Base-by-base conservation (phyloP, 2,113 vertebrate genomes). In the Hassar affinis region DNA sequence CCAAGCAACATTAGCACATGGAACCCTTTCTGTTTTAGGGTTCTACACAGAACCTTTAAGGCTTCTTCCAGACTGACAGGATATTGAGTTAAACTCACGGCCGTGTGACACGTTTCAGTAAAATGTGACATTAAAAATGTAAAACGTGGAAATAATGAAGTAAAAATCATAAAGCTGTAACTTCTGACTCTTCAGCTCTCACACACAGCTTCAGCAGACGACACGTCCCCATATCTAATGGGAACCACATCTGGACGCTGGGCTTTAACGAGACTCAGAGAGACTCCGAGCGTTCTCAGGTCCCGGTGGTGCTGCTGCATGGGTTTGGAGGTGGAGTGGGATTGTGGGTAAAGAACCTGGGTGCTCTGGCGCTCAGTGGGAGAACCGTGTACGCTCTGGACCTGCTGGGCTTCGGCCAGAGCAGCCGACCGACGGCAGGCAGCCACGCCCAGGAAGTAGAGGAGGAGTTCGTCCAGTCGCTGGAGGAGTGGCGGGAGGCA, bases 261-360 rank as follows among this genome's bases (percentile, higher is more conserved):
- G 94, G 92, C 0, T 97, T 97, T 82, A 95, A 93, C 81, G 89
- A 93, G 2, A 81, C 85, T 61, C 27, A 91, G 45, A n/a, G n/a
- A n/a, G 12, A 30, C 86, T 51, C 82, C 42, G 0, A 88, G 80
- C 14, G 78, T 69, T 11, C 87, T 86, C 93, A 93, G 93, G 93
- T 93, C 85, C 96, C 97, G 0, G 92, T 99, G 88, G 93, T 99
- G 84, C 94, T 99, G 45, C 94, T 99, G 56, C 96, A 98, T 72
- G 97, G 97, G 4, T 97, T 99, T 78, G 97, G 97, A 87, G 96
- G 96, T 27, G 97, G 97, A 1, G 89, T 98, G 57, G 97, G 94
- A 86, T 94, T 99, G 54, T 98, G 97, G 97, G 94, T 93, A 77
- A 95, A 98, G 86, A 99, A 99, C 91, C 94, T 98, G 90, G 96